A percentile compares a stretch with the other conserved stretches of the same genome.
Conservation (phyloP, 1,140 invertebrate species). For the Chrysomallon squamiferum region DNA sequence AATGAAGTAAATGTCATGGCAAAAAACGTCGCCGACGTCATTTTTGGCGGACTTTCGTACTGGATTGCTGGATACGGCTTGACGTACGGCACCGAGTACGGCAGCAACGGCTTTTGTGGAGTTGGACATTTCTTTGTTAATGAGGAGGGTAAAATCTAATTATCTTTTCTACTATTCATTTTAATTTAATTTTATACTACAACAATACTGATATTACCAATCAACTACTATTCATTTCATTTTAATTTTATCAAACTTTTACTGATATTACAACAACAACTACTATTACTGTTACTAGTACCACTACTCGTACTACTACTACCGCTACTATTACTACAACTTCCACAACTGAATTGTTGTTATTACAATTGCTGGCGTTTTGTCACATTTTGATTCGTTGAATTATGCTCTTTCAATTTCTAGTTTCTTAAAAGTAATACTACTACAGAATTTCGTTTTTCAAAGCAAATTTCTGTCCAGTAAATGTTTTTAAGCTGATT, state of each 20-base stretch:
- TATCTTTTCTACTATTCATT: too few relatives aligned
- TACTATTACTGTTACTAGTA: too few relatives aligned
- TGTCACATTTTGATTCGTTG: too few relatives aligned
- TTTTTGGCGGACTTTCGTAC: constrained; percentile 90
- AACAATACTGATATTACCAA: background rate
- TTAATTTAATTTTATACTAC: background rate
- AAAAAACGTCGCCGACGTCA: constrained; percentile 72
- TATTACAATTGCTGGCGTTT: background rate
- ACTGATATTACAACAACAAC: too few relatives aligned
- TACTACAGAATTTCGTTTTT: too few relatives aligned
- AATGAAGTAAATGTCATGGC: constrained; percentile 70
- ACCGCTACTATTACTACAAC: background rate
- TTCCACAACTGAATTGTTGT: background rate
- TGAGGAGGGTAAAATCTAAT: too few relatives aligned
- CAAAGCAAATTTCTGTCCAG: too few relatives aligned
- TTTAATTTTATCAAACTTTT: constrained; percentile 1
- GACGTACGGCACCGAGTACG: constrained; percentile 75
- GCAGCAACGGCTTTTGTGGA: constrained; percentile 75
- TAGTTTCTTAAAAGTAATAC: too few relatives aligned
- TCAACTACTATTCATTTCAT: background rate
- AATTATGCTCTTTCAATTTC: too few relatives aligned
- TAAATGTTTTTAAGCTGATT: too few relatives aligned
- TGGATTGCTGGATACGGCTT: constrained; percentile 94
- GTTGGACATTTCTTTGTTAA: constrained; percentile 66
- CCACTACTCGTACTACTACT: background rate